Percentiles rank a stretch among this genome's conserved stretches.
Evolutionary conservation across 1,140 invertebrate genomes (phyloP).

Genomic region (Lepidostoma basale): DNA sequence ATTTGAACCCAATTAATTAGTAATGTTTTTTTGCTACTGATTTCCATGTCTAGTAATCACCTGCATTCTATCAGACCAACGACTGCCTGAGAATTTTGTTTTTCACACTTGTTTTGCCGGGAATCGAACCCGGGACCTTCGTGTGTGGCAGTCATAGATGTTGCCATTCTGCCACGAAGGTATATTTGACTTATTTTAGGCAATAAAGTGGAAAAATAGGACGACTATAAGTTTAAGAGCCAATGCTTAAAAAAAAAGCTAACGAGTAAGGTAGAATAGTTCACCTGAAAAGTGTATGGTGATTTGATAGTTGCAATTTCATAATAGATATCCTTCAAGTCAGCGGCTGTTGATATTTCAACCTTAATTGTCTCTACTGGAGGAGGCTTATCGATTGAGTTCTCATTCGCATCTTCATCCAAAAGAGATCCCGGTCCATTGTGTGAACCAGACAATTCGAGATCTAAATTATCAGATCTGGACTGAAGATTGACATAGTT

Average conservation of each 20-base stretch:
- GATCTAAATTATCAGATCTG: slow-evolving; percentile 65
- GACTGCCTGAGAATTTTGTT: too few species aligned
- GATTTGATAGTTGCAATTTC: slow-evolving; percentile 89
- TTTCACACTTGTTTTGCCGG: too few species aligned
- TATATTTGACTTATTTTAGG: background rate
- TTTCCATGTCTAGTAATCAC: too few species aligned
- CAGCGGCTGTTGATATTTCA: slow-evolving; percentile 83
- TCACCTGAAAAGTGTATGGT: slow-evolving; percentile 85
- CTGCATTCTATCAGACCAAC: too few species aligned
- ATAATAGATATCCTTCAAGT: slow-evolving; percentile 82
- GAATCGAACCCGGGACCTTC: too few species aligned
- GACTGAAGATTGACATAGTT: slow-evolving; percentile 51
- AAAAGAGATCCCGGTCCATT: slow-evolving; percentile 65
- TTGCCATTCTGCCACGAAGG: too few species aligned
- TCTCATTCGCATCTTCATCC: slow-evolving; percentile 65
- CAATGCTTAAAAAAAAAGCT: slow-evolving; percentile 2
- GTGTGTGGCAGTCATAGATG: too few species aligned
- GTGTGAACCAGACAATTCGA: slow-evolving; percentile 71
- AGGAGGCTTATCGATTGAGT: slow-evolving; percentile 66
- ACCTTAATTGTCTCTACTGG: slow-evolving; percentile 80
- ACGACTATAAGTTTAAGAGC: background rate
- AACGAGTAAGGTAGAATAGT: too few species aligned
- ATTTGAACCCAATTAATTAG: too few species aligned
- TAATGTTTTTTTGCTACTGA: too few species aligned
- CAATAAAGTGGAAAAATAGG: background rate